Evolutionary conservation across 2,113 vertebrate genomes (phyloP).

Genomic region (Formicarius rufipectus): DNA sequence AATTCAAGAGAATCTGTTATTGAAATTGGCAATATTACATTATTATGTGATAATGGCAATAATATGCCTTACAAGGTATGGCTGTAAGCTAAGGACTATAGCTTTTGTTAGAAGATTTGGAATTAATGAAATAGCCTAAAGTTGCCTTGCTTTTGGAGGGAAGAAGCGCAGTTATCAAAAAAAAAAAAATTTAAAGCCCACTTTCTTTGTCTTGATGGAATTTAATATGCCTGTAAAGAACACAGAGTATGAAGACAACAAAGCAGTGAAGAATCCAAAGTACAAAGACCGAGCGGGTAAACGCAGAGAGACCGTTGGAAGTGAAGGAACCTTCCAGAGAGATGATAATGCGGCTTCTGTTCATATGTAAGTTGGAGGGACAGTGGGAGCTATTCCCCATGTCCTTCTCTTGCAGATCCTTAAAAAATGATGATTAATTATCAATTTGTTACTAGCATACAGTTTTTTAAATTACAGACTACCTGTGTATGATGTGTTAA

Average conservation of each 20-base stretch:
- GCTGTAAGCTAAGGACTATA: not conserved
- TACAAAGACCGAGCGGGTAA: conserved; percentile 93
- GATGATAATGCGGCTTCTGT: conserved; percentile 92
- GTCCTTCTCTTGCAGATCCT: not conserved
- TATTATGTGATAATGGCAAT: not conserved
- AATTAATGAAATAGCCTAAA: not conserved
- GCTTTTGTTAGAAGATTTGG: not conserved
- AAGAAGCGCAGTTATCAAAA: not conserved
- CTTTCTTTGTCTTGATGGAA: not conserved
- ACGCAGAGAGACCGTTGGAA: conserved; percentile 88
- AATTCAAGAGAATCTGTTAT: not conserved
- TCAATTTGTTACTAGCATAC: not conserved
- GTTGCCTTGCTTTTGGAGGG: not conserved
- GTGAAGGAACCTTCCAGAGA: conserved; percentile 89
- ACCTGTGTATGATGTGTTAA: not conserved
- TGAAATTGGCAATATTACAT: not conserved
- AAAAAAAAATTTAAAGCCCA: not conserved
- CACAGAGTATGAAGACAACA: conserved; percentile 85
- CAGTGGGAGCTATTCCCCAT: not conserved
- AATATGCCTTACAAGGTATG: not conserved
- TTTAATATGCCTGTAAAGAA: conserved; percentile 76
- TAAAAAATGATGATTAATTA: not conserved
- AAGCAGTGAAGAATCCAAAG: conserved; percentile 84
- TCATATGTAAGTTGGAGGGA: conserved; percentile 79
- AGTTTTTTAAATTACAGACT: not conserved